phyloP scores from a whole-genome alignment of 2,113 vertebrate genomes.

The Myiozetetes cayanensis region DNA sequence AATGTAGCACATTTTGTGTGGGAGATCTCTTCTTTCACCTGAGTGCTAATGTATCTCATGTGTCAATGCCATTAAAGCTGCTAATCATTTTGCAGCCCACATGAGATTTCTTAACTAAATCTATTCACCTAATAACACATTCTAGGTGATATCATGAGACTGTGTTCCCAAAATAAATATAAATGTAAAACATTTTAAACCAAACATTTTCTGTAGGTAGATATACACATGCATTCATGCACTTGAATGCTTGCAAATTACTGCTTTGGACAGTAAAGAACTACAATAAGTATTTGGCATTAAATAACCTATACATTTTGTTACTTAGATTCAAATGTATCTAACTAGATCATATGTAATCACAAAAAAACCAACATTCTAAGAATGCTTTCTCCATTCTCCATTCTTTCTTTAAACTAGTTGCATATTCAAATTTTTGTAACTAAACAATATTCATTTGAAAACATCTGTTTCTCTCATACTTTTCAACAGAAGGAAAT shows the following conservation, averaged over 20 bases:
- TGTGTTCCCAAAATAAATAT: neutral
- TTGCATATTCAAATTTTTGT: neutral
- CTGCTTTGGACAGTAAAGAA: neutral
- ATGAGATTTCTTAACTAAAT: neutral
- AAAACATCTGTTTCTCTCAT: neutral
- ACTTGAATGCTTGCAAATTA: neutral
- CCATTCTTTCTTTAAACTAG: neutral
- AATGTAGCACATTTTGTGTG: neutral
- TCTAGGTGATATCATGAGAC: neutral
- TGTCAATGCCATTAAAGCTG: neutral
- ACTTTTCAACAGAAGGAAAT: neutral
- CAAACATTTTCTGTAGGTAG: neutral
- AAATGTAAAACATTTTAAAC: neutral
- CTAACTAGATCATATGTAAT: neutral
- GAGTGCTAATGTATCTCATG: neutral
- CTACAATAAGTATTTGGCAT: neutral
- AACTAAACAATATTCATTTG: neutral
- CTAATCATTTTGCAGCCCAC: constrained; percentile 23
- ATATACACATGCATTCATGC: neutral
- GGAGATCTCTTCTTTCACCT: constrained; percentile 30
- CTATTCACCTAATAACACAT: neutral
- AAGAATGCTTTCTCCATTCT: neutral
- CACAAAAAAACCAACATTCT: neutral
- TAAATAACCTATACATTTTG: neutral
- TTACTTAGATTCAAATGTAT: neutral